Conservation (phyloP, 2,113 vertebrate genomes). For the Colossoma macropomum region DNA sequence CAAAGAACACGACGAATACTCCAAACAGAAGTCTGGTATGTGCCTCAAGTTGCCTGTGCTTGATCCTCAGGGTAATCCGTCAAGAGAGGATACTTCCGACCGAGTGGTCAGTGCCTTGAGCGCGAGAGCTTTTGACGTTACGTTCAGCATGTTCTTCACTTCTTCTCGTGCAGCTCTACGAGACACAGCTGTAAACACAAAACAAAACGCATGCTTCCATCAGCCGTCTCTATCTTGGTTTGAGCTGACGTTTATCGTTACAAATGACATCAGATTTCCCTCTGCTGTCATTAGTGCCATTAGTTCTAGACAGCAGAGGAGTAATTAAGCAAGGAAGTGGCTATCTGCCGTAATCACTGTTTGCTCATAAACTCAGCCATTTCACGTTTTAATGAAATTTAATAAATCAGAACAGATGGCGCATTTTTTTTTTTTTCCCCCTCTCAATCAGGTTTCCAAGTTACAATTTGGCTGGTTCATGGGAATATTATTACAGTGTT, state of each 20-base stretch:
- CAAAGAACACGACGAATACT: background rate
- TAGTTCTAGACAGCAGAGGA: slow-evolving; percentile 34
- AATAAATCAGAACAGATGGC: slow-evolving; percentile 24
- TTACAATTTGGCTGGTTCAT: background rate
- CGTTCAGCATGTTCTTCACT: background rate
- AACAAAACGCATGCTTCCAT: slow-evolving; percentile 7
- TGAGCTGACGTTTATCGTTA: slow-evolving; percentile 36
- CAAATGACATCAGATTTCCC: slow-evolving; percentile 52
- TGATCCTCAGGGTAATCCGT: slow-evolving; percentile 58
- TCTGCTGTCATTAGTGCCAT: slow-evolving; percentile 39
- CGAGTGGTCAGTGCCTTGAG: background rate
- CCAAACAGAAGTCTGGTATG: background rate
- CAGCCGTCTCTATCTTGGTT: slow-evolving; percentile 1
- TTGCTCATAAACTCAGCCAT: slow-evolving; percentile 26
- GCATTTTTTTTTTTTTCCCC: background rate
- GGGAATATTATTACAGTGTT: background rate
- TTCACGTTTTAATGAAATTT: slow-evolving; percentile 36
- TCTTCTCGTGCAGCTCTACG: slow-evolving; percentile 31
- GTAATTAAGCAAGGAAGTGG: slow-evolving; percentile 53
- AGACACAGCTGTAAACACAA: slow-evolving; percentile 2
- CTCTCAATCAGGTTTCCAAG: background rate
- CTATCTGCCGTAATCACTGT: slow-evolving; percentile 43
- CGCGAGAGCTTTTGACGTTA: background rate
- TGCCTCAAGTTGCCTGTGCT: background rate
- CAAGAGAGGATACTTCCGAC: slow-evolving; percentile 56